A percentile compares a stretch with the other conserved stretches of the same genome.
Evolutionary conservation across 2,888 invertebrate genomes (phyloP).

Genomic region (Campoplex nolae): DNA sequence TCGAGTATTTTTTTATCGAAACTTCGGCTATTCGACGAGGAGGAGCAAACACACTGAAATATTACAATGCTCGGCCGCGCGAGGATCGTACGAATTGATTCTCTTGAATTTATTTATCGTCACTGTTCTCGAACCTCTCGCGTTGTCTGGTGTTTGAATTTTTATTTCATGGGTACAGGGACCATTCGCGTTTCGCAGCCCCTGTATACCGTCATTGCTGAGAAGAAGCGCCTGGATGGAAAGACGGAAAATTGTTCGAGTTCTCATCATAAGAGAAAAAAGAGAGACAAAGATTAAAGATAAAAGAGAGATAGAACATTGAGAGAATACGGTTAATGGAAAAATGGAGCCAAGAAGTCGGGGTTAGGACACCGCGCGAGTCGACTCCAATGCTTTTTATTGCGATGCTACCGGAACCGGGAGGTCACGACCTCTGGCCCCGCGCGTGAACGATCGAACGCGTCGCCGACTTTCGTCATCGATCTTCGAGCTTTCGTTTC

Average conservation of each 20-base stretch:
- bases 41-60: neutral
- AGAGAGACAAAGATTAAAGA: neutral
- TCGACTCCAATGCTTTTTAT: slow-evolving; percentile 40
- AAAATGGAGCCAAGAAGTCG: slow-evolving; percentile 63
- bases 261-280: neutral
- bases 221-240: slow-evolving; percentile 3
- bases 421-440: slow-evolving; percentile 69
- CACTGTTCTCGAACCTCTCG: slow-evolving; percentile 34
- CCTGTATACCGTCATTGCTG: slow-evolving; percentile 32
- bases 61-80: slow-evolving; percentile 17
- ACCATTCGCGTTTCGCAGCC: slow-evolving; percentile 28
- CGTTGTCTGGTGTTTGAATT: slow-evolving; percentile 31
- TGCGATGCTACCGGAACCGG: slow-evolving; percentile 65
- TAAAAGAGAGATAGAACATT: slow-evolving; percentile 23
- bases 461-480: slow-evolving; percentile 64
- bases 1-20: slow-evolving; percentile 1
- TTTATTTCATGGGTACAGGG: slow-evolving; percentile 53
- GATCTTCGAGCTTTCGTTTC: slow-evolving; percentile 52
- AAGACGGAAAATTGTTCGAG: slow-evolving; percentile 14
- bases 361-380: slow-evolving; percentile 48
- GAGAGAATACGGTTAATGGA: slow-evolving; percentile 59
- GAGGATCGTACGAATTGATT: slow-evolving; percentile 27
- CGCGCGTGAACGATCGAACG: slow-evolving; percentile 54
- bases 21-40: neutral
- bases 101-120: slow-evolving; percentile 41